A percentile compares a stretch with the other conserved stretches of the same genome.
Evolutionary conservation across 2,797 vertebrate genomes (phyloP).

Genomic region (Channa striata): DNA sequence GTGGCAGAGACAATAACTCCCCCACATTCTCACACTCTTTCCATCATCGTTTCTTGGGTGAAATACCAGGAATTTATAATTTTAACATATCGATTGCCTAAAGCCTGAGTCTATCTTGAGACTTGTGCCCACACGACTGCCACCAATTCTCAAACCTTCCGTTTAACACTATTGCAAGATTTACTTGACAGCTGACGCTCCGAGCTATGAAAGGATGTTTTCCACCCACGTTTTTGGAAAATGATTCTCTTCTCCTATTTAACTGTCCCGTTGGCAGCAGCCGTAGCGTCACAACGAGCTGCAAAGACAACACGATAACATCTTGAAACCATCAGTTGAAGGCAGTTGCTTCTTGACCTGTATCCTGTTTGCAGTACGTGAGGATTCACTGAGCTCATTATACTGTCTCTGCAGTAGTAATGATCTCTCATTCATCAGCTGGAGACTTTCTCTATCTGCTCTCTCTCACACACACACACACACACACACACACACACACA

Average conservation of each 20-base stretch:
- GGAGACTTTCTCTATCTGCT: slow-evolving; percentile 24
- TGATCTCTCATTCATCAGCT: slow-evolving; percentile 49
- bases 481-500: slow-evolving; percentile 14
- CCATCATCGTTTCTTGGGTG: slow-evolving; percentile 56
- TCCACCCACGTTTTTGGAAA: neutral
- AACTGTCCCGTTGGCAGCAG: neutral
- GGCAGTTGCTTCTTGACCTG: slow-evolving; percentile 26
- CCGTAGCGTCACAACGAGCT: neutral
- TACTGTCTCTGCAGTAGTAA: slow-evolving; percentile 46
- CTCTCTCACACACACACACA: slow-evolving; percentile 1
- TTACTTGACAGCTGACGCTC: slow-evolving; percentile 48
- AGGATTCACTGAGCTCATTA: slow-evolving; percentile 57
- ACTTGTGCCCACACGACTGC: slow-evolving; percentile 48
- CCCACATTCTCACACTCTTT: slow-evolving; percentile 25
- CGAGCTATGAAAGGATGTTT: slow-evolving; percentile 14
- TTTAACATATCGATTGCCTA: slow-evolving; percentile 46
- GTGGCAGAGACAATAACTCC: slow-evolving; percentile 45
- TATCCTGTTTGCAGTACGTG: slow-evolving; percentile 25
- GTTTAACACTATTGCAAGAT: slow-evolving; percentile 44
- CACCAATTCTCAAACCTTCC: slow-evolving; percentile 41
- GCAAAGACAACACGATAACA: slow-evolving; percentile 17
- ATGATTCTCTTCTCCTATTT: slow-evolving; percentile 25
- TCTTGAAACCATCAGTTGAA: slow-evolving; percentile 4
- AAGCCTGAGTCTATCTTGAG: slow-evolving; percentile 65
- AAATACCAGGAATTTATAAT: slow-evolving; percentile 62